Percentiles rank a stretch among this genome's conserved stretches.
Conservation (phyloP, 2,113 vertebrate species). For the Trematocara macrostoma region DNA sequence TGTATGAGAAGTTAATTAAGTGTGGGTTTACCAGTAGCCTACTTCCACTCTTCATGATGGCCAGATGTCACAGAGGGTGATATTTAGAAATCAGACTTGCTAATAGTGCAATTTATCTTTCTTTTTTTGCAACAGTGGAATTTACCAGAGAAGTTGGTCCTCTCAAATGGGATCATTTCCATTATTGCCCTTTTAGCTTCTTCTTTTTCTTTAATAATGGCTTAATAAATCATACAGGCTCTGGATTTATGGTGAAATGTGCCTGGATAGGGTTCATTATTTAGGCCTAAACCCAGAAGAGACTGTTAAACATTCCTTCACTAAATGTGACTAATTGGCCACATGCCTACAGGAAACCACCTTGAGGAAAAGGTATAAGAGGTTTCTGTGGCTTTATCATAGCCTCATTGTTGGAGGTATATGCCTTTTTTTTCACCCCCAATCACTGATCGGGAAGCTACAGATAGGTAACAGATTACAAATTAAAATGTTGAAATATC, state of each 20-base stretch:
- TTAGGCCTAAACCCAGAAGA: neutral
- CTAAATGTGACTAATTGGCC: neutral
- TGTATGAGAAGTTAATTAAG: conserved; percentile 4
- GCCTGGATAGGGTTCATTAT: neutral
- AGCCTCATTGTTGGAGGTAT: neutral
- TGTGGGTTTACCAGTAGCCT: neutral
- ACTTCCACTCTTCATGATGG: conserved; percentile 7
- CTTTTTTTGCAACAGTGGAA: neutral
- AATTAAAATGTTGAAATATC: neutral
- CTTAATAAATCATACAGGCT: neutral
- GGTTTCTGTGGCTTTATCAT: neutral
- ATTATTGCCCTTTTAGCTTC: neutral
- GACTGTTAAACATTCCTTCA: neutral
- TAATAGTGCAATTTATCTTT: neutral
- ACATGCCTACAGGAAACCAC: conserved; percentile 12
- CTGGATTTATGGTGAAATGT: neutral
- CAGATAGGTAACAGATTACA: neutral
- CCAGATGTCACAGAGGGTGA: neutral
- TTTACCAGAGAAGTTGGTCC: neutral
- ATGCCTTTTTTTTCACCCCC: neutral
- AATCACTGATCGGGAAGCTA: neutral
- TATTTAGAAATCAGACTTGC: conserved; percentile 22
- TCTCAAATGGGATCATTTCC: neutral
- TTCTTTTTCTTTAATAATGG: neutral
- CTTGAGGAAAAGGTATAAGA: conserved; percentile 36